Conservation (phyloP, 2,797 vertebrate genomes). For the Lithobates sylvaticus region DNA sequence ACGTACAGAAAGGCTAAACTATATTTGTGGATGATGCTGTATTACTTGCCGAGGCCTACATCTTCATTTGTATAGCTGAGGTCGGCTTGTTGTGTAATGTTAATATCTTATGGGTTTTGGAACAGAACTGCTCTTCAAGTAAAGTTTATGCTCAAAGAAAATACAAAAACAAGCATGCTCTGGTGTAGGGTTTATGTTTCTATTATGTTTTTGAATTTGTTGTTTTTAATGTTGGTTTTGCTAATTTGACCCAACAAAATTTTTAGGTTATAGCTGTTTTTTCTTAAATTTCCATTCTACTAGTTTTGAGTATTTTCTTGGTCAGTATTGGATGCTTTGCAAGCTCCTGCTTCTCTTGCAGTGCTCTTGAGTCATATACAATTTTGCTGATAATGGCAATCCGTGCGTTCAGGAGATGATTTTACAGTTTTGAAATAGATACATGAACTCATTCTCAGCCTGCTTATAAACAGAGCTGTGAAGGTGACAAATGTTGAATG, state of each 20-base stretch:
- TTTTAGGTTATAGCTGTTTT: not conserved
- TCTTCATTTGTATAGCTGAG: slow-evolving; percentile 25
- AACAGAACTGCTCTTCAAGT: slow-evolving; percentile 58
- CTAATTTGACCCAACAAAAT: not conserved
- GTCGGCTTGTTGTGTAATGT: slow-evolving; percentile 36
- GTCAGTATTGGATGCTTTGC: slow-evolving; percentile 62
- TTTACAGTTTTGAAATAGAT: slow-evolving; percentile 47
- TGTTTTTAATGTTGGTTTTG: not conserved
- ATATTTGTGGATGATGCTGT: slow-evolving; percentile 62
- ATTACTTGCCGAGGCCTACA: slow-evolving; percentile 4
- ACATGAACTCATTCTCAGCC: slow-evolving; percentile 42
- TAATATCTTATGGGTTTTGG: slow-evolving; percentile 62
- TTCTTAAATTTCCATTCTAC: not conserved
- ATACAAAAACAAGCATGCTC: not conserved
- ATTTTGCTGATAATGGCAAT: slow-evolving; percentile 41
- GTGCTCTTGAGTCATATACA: slow-evolving; percentile 19
- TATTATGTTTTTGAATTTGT: not conserved
- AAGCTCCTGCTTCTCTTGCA: slow-evolving; percentile 1
- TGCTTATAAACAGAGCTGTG: slow-evolving; percentile 41
- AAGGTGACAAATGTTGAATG: slow-evolving; percentile 17
- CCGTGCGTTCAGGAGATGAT: slow-evolving; percentile 33
- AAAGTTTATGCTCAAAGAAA: slow-evolving; percentile 66
- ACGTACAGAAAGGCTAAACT: slow-evolving; percentile 68
- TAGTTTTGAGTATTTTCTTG: not conserved
- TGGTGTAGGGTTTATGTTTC: not conserved